Base-by-base conservation (phyloP, 2,888 invertebrate genomes). In the Andrena camellia region DNA sequence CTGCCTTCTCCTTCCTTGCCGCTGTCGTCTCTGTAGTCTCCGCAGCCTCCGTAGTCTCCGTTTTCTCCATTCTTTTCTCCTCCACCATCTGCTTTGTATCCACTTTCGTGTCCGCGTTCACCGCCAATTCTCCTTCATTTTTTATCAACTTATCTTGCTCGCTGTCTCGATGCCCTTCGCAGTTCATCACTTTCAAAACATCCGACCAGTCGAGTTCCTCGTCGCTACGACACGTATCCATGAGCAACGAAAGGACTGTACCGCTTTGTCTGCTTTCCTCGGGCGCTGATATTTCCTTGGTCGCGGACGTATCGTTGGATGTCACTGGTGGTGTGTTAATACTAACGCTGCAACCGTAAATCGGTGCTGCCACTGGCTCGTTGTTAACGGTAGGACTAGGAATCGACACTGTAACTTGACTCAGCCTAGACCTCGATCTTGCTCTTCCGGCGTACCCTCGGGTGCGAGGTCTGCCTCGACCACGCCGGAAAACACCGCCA, bases 181-280 rank as follows among this genome's bases (percentile, higher is more conserved):
- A 52, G 8, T 67, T 79, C 83, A 86, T 78, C 5, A 85, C 59
- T 33, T 85, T 84, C 4, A 86, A 50, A 2, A 87, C 87, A 10
- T 87, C 87, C 2, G 66, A 63, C 84, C 84, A 87, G 13, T 75
- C 69, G 20, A 87, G 75, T 35, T 87, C 87, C 13, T 87, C 87
- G 52, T 87, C 86, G n/a, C 78, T 85, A 7, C 54, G 74, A 17
- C 84, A 78, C 0, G 84, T 74, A 54, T 86, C 86, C 0, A 74
- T 85, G 0, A 87, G 79, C 8, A 87, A 72, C 1, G 87, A 86
- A 23, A 81, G 83, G 0, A 87, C 86, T 2, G 87, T 86, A 2
- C 59, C 10, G 2, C 68, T 62, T n/a, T 62, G 63, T 4, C 23
- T 8, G 2, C 68, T 50, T 52, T 82, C 64, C 0, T 64, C 17